Base-by-base conservation (phyloP, 2,113 vertebrate species). In the Ammodytes dubius region DNA sequence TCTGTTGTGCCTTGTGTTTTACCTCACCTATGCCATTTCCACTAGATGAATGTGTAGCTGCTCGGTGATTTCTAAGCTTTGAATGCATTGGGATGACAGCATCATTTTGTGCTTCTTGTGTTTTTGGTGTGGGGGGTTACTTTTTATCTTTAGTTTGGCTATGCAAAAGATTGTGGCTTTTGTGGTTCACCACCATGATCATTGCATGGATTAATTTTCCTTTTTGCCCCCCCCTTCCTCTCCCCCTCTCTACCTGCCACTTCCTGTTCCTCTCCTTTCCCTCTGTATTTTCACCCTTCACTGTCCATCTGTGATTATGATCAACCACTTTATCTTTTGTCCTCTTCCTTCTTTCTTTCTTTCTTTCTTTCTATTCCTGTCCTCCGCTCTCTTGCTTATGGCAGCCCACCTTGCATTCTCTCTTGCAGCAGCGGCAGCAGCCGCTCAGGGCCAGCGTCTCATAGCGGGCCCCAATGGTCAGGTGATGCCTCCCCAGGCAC, bases 171-270 rank as follows among this genome's bases (percentile, higher is more conserved):
- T 88, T 91, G 81, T 92, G 77, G 91, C 88, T 93, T 92, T 87
- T 94, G 87, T 94, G 90, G 87, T 93, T 92, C 93, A 95, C 84
- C 89, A 92, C 91, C 88, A 90, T 95, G 93, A 95, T 94, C 95
- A 96, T 95, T 95, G 95, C 95, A 96, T 96, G 95, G 86, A 96
- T 93, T 96, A 96, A 96, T 95, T 95, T 93, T 89, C 83, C 94
- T 91, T 93, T 93, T 92, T 94, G 83, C 65, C 77, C 85, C 85
- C 87, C 91, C 85, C 77, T 66, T 83, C 69, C 77, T 64, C 82
- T 64, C 64, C 46, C 27, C 71, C 45, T 78, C 72, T 76, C 57
- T 71, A 65, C 82, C 69, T 83, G 61, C 73, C 75, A 69, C 77
- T 58, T 76, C 75, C 77, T 46, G 13, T 78, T 72, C 56, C 40